These are phyloP conservation scores for Tupaia tana DNA, from an alignment of 2,113 vertebrate genomes.

Conservation along the genomic window DNA sequence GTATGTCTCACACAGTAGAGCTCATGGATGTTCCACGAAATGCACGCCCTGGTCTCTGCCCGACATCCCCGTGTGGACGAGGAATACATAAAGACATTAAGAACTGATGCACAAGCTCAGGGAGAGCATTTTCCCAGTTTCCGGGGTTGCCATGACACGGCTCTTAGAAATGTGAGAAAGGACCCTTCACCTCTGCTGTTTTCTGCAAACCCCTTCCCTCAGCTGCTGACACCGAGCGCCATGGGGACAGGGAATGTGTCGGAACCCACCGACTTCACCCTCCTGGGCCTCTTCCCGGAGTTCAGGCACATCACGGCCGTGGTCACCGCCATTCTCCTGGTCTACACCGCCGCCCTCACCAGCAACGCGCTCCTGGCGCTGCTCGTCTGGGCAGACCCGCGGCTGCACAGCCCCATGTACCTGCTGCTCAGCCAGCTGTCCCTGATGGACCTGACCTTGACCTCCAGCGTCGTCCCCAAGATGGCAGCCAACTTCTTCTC, in stretches of 20 bases:
- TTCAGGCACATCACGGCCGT: not conserved
- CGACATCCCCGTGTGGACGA: not conserved
- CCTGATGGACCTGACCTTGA: conserved; percentile 45
- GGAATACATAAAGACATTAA: not conserved
- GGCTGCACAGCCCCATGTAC: conserved; percentile 31
- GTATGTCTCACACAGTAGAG: not conserved
- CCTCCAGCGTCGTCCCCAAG: conserved; percentile 59
- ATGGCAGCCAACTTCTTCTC: conserved; percentile 26
- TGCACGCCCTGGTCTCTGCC: not conserved
- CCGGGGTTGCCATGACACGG: not conserved
- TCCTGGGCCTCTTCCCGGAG: conserved; percentile 31
- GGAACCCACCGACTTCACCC: conserved; percentile 12
- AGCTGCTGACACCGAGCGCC: not conserved
- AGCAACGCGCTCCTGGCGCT: conserved; percentile 13
- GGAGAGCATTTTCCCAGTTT: not conserved
- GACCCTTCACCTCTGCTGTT: not conserved
- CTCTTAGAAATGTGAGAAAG: not conserved
- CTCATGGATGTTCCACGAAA: not conserved
- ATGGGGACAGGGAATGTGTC: not conserved
- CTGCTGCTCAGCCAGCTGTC: conserved; percentile 38
- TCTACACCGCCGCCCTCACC: not conserved
- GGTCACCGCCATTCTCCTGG: not conserved
- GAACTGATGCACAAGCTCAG: not conserved
- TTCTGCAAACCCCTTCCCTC: not conserved
- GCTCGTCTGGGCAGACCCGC: conserved; percentile 37